Percentiles rank a stretch among this genome's conserved stretches.
Evolutionary conservation across 2,113 vertebrate species (phyloP).

Genomic region (Nanorana parkeri): DNA sequence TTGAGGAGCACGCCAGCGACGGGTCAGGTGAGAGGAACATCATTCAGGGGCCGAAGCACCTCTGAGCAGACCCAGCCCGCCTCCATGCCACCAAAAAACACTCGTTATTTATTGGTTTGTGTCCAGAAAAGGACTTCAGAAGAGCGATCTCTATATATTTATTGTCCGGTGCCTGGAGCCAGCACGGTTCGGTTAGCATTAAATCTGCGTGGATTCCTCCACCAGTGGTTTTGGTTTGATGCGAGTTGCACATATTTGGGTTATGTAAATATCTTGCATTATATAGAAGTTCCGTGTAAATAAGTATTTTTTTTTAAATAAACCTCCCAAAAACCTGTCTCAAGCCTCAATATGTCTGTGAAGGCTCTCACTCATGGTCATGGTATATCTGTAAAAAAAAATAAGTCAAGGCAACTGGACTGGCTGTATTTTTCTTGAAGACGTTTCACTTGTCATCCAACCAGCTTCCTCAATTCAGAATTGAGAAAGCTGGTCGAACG

Average conservation of each 20-base stretch:
- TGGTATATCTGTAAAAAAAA: too few species aligned
- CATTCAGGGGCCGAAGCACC: conserved; percentile 71
- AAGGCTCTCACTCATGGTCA: too few species aligned
- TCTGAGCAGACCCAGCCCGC: conserved; percentile 72
- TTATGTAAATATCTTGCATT: conserved; percentile 42
- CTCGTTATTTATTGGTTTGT: conserved; percentile 33
- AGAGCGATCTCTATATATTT: background rate
- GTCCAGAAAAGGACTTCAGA: conserved; percentile 4
- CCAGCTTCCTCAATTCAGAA: too few species aligned
- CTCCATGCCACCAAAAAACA: background rate
- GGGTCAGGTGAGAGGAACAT: conserved; percentile 79
- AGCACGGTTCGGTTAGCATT: background rate
- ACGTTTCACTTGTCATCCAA: too few species aligned
- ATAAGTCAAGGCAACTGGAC: too few species aligned
- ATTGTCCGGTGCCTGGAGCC: conserved; percentile 7
- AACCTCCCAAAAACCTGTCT: background rate
- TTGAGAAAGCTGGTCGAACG: too few species aligned
- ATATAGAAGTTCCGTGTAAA: conserved; percentile 18
- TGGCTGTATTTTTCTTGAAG: too few species aligned
- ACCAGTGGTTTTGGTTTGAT: conserved; percentile 27
- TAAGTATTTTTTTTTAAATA: conserved; percentile 50
- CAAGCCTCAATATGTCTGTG: too few species aligned
- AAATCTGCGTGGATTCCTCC: background rate
- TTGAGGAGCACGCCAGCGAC: conserved; percentile 72
- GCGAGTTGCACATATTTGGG: conserved; percentile 41